These are phyloP conservation scores for Apomyelois bistriatella DNA, from an alignment of 2,888 invertebrate genomes.

Conservation along the genomic window DNA sequence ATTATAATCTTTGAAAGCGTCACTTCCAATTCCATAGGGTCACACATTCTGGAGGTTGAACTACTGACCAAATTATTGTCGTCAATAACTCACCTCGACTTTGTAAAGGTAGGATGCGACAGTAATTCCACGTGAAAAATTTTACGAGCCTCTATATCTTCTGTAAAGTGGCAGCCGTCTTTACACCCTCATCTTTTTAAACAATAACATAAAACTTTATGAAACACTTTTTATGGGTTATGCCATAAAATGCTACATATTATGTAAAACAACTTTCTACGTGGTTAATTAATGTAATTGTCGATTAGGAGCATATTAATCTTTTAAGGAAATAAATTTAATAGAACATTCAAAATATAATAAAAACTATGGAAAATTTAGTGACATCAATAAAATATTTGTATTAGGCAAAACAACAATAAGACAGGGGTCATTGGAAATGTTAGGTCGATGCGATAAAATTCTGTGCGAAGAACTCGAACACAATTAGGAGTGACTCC, in stretches of 20 bases:
- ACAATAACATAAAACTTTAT: conserved; percentile 34
- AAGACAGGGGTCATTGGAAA: conserved; percentile 25
- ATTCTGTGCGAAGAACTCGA: conserved; percentile 12
- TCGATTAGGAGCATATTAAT: neutral
- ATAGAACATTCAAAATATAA: neutral
- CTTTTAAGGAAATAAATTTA: neutral
- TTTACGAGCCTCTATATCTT: conserved; percentile 27
- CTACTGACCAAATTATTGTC: conserved; percentile 12
- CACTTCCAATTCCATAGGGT: neutral
- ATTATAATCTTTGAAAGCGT: neutral
- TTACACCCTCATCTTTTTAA: conserved; percentile 27
- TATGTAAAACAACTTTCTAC: conserved; percentile 22
- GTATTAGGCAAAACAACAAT: conserved; percentile 30
- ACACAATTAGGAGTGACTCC: neutral
- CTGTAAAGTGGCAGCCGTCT: conserved; percentile 16
- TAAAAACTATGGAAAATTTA: conserved; percentile 24
- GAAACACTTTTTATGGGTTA: conserved; percentile 24
- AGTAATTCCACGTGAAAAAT: conserved; percentile 24
- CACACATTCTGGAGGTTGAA: neutral
- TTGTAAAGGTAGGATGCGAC: conserved; percentile 20
- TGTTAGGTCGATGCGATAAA: conserved; percentile 25
- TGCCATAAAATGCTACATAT: conserved; percentile 18
- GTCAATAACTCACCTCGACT: conserved; percentile 16
- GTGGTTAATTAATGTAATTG: conserved; percentile 4
- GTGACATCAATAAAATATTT: conserved; percentile 20